Percentiles rank a stretch among this genome's conserved stretches.
phyloP scores from a whole-genome alignment of 2,888 invertebrate genomes.

The Drosophila borealis region DNA sequence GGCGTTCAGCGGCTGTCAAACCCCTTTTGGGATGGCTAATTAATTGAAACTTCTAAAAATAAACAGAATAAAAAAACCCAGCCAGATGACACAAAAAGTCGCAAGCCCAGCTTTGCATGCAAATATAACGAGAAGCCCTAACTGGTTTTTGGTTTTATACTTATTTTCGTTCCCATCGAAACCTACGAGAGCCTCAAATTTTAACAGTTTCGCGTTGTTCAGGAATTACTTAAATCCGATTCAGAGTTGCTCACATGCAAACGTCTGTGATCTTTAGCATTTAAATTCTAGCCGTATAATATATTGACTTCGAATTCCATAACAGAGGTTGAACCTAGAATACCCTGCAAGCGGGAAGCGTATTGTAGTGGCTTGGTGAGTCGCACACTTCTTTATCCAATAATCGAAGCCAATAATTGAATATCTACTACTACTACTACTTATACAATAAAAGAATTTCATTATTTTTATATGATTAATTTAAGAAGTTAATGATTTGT shows the following conservation, averaged over 20 bases:
- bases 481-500: no score
- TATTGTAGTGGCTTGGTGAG: no score
- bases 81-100: slow-evolving; percentile 50
- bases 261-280: not conserved
- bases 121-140: slow-evolving; percentile 33
- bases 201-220: slow-evolving; percentile 24
- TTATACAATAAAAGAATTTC: no score
- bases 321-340: not conserved
- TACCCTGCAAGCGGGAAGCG: not conserved
- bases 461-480: no score
- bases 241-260: slow-evolving; percentile 11
- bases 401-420: no score
- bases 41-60: slow-evolving; percentile 2
- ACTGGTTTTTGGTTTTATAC: slow-evolving; percentile 47
- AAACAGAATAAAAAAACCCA: slow-evolving; percentile 20
- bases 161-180: slow-evolving; percentile 13
- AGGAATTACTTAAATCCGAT: slow-evolving; percentile 10
- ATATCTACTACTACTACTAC: no score
- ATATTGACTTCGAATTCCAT: not conserved
- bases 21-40: slow-evolving; percentile 5
- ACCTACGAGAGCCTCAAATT: not conserved
- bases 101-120: slow-evolving; percentile 55
- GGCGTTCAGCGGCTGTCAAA: slow-evolving; percentile 3
- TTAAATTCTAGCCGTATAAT: not conserved
- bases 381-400: no score